These are phyloP conservation scores for Silurus glanis DNA, from an alignment of 2,113 vertebrate species.

Conservation along the genomic window DNA sequence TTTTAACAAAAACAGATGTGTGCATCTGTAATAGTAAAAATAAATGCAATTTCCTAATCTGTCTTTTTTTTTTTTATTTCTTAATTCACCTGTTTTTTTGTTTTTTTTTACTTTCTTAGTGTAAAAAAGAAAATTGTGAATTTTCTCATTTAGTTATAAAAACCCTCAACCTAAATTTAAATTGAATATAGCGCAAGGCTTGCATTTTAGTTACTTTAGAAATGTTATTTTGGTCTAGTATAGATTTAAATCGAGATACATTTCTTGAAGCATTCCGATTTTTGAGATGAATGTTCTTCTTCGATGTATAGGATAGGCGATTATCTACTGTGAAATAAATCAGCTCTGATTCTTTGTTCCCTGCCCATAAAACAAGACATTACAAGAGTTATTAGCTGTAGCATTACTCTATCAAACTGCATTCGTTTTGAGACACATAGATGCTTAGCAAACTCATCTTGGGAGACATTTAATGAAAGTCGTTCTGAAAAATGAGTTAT, in stretches of 20 bases:
- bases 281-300: conserved; percentile 5
- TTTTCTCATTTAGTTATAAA: neutral
- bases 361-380: conserved; percentile 23
- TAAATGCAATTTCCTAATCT: neutral
- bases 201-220: neutral
- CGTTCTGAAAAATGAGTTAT: neutral
- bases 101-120: neutral
- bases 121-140: neutral
- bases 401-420: neutral
- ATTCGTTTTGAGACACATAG: neutral
- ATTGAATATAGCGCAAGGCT: neutral
- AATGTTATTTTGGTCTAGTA: neutral
- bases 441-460: neutral
- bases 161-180: neutral
- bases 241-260: neutral
- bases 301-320: neutral
- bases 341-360: neutral
- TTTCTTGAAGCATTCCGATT: neutral
- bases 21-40: neutral
- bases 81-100: neutral
- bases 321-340: conserved; percentile 17
- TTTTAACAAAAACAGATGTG: no score
- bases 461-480: neutral
- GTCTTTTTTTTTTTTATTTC: neutral
- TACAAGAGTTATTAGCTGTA: conserved; percentile 1